Conservation (phyloP, 1,140 invertebrate species). For the Zaprionus taronus region DNA sequence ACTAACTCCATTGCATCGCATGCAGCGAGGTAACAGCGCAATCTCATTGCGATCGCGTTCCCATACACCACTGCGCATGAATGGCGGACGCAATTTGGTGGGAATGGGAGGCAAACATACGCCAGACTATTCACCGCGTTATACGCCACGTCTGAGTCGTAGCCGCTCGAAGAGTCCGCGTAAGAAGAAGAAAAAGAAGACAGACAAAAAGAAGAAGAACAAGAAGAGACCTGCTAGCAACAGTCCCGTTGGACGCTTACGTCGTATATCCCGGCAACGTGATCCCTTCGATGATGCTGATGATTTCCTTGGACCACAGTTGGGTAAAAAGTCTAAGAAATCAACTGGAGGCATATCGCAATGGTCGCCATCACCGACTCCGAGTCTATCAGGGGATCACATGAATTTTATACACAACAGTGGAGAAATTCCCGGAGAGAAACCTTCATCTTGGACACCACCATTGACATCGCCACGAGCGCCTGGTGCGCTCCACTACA, state of each 20-base stretch:
- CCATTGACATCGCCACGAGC: constrained; percentile 85
- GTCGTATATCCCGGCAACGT: constrained; percentile 69
- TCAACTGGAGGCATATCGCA: constrained; percentile 37
- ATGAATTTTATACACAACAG: constrained; percentile 47
- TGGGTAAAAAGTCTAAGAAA: constrained; percentile 53
- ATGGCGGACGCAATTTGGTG: constrained; percentile 52
- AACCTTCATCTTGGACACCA: constrained; percentile 77
- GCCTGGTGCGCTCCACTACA: constrained; percentile 46
- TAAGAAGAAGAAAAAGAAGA: constrained; percentile 77
- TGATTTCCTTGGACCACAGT: constrained; percentile 60
- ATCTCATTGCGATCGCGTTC: constrained; percentile 74
- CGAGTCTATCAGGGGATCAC: constrained; percentile 47
- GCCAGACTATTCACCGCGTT: constrained; percentile 67
- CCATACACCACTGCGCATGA: constrained; percentile 63
- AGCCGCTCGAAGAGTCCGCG: constrained; percentile 68
- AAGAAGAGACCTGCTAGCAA: constrained; percentile 66
- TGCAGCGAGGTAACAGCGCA: constrained; percentile 50
- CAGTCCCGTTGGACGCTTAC: constrained; percentile 61
- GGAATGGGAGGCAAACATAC: constrained; percentile 38
- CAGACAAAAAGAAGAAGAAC: constrained; percentile 72
- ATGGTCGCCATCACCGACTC: constrained; percentile 73
- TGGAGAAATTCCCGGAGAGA: constrained; percentile 43
- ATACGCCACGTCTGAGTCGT: constrained; percentile 69
- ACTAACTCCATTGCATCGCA: constrained; percentile 57
- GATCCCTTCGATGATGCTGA: constrained; percentile 70